phyloP scores from a whole-genome alignment of 2,888 invertebrate species.

The Drosophila picticornis region DNA sequence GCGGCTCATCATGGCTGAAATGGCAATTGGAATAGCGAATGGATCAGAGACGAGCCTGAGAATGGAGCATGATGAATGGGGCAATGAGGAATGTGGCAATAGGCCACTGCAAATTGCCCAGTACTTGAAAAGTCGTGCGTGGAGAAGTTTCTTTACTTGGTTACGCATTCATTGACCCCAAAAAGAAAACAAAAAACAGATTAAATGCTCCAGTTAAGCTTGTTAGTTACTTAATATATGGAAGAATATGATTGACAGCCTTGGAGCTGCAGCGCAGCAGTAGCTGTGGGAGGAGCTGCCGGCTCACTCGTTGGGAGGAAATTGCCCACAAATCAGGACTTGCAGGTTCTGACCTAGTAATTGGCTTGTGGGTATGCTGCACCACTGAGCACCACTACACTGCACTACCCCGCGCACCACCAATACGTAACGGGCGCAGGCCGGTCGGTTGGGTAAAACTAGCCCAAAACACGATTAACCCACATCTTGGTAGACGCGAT shows the following conservation, averaged over 20 bases:
- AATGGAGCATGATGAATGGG: slow-evolving; percentile 34
- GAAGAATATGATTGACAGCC: slow-evolving; percentile 51
- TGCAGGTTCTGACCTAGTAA: slow-evolving; percentile 82
- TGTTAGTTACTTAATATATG: slow-evolving; percentile 6
- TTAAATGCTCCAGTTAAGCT: slow-evolving; percentile 49
- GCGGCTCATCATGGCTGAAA: slow-evolving; percentile 80
- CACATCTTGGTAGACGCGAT: slow-evolving; percentile 85
- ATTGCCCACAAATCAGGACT: slow-evolving; percentile 76
- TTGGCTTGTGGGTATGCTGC: slow-evolving; percentile 66
- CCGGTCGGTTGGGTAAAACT: slow-evolving; percentile 62
- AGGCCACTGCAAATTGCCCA: slow-evolving; percentile 62
- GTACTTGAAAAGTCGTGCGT: slow-evolving; percentile 63
- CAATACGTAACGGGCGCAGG: slow-evolving; percentile 20
- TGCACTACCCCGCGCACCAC: slow-evolving; percentile 28
- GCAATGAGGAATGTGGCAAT: slow-evolving; percentile 38
- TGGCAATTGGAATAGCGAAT: slow-evolving; percentile 41
- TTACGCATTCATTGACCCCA: slow-evolving; percentile 43
- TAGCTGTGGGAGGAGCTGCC: slow-evolving; percentile 26
- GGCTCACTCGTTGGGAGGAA: slow-evolving; percentile 51
- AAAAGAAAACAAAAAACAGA: slow-evolving; percentile 16
- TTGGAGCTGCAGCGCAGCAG: background rate
- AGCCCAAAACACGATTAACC: slow-evolving; percentile 86
- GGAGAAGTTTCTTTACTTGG: slow-evolving; percentile 31
- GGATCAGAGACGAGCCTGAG: slow-evolving; percentile 1
- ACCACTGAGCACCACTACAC: slow-evolving; percentile 25